Conservation (phyloP, 37 sponge, comb jelly and placozoan species). For the Mnemiopsis leidyi region DNA sequence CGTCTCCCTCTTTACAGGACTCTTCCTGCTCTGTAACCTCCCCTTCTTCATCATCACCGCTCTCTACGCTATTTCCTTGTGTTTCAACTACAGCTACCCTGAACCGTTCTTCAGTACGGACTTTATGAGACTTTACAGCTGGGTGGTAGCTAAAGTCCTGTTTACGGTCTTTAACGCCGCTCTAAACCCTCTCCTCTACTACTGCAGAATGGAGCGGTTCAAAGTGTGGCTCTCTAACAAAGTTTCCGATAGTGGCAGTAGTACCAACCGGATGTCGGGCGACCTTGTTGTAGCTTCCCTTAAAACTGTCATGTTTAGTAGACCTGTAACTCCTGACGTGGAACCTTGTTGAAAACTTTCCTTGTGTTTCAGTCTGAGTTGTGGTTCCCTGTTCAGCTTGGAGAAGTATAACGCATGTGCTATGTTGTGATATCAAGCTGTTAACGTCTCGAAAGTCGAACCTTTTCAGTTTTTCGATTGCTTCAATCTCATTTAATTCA, state of each 20-base stretch:
- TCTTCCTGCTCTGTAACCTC: background rate
- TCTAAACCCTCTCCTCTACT: background rate
- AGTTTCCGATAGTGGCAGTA: background rate
- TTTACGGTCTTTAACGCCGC: background rate
- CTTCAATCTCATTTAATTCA: too few relatives aligned
- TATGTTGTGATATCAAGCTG: too few relatives aligned
- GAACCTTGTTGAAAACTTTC: background rate
- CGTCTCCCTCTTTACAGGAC: background rate
- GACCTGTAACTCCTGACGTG: background rate
- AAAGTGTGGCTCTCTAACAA: background rate
- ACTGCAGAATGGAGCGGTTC: background rate
- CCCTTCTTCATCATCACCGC: background rate
- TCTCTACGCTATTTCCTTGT: background rate
- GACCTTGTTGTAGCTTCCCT: background rate
- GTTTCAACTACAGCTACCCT: background rate
- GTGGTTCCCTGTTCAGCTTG: too few relatives aligned
- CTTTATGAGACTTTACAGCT: background rate
- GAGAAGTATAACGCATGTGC: too few relatives aligned
- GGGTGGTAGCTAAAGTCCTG: background rate
- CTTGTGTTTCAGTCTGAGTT: too few relatives aligned
- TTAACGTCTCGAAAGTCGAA: too few relatives aligned
- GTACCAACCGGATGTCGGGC: background rate
- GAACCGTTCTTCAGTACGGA: background rate
- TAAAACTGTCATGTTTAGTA: background rate
- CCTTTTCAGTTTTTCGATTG: too few relatives aligned